phyloP scores from a whole-genome alignment of 2,113 vertebrate species.

The Brevimyrus niger region DNA sequence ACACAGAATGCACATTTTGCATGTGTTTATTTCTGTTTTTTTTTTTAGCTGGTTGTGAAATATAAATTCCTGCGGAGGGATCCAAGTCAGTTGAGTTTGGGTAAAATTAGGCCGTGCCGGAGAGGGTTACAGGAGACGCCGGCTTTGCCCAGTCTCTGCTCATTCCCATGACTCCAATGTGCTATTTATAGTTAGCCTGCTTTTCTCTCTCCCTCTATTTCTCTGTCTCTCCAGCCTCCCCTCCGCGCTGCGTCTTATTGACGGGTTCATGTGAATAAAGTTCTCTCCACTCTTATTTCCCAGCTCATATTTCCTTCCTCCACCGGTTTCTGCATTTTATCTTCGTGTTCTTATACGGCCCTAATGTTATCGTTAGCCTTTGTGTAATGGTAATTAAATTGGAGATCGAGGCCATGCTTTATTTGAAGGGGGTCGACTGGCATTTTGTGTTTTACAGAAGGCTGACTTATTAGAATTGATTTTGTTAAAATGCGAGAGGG shows the following conservation, averaged over 20 bases:
- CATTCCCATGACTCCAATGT: neutral
- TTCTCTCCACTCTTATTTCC: constrained; percentile 23
- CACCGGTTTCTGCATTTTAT: constrained; percentile 24
- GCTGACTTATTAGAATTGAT: neutral
- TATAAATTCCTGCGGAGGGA: constrained; percentile 51
- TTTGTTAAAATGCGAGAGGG: neutral
- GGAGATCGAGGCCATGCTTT: neutral
- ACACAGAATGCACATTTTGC: constrained; percentile 28
- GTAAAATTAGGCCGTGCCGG: constrained; percentile 44
- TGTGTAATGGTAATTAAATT: neutral
- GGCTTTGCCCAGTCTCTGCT: constrained; percentile 7
- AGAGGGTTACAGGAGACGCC: constrained; percentile 1
- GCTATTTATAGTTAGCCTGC: constrained; percentile 18
- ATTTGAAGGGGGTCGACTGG: neutral
- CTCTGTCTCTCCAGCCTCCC: constrained; percentile 14
- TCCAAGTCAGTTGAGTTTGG: constrained; percentile 43
- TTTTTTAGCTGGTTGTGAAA: constrained; percentile 44
- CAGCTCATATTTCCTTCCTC: constrained; percentile 40
- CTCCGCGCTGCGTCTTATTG: constrained; percentile 58
- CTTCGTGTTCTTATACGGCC: constrained; percentile 10
- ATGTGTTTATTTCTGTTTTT: constrained; percentile 41
- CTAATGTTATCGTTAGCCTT: neutral
- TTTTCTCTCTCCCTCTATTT: constrained; percentile 10
- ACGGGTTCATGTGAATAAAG: constrained; percentile 28
- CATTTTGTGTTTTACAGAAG: neutral